Evolutionary conservation across 2,797 vertebrate genomes (phyloP).

Genomic region (Rhynchonycteris naso): DNA sequence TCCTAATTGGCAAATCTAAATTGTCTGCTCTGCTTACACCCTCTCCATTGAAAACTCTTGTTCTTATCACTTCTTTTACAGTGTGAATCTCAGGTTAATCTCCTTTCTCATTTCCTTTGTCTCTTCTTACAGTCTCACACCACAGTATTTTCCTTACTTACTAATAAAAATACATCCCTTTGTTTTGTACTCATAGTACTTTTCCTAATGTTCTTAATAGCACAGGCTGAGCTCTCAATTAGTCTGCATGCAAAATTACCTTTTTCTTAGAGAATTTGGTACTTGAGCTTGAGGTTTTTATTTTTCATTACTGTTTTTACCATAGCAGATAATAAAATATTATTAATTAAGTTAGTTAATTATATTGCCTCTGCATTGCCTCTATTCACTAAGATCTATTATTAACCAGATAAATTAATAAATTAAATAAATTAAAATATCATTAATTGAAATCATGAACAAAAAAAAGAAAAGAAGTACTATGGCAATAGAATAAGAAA

Average conservation of each 20-base stretch:
- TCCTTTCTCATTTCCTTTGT: background rate
- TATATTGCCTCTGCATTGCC: background rate
- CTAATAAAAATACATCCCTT: background rate
- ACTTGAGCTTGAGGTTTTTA: background rate
- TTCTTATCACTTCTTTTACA: background rate
- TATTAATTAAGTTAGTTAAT: background rate
- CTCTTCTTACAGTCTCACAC: background rate
- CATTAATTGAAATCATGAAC: background rate
- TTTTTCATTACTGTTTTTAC: background rate
- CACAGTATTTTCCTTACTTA: background rate
- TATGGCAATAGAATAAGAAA: background rate
- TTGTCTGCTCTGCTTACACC: background rate
- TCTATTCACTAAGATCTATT: background rate
- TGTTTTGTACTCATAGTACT: background rate
- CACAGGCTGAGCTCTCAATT: background rate
- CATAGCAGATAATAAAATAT: background rate
- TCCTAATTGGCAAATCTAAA: background rate
- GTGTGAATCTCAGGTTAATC: background rate
- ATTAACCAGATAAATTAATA: background rate
- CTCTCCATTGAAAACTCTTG: background rate
- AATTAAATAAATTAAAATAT: background rate
- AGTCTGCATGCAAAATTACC: background rate
- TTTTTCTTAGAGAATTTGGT: background rate
- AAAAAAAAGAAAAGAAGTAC: background rate
- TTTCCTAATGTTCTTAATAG: background rate